These are phyloP conservation scores for Oreochromis tanganicae DNA, from an alignment of 2,113 vertebrate genomes.

Conservation along the genomic window DNA sequence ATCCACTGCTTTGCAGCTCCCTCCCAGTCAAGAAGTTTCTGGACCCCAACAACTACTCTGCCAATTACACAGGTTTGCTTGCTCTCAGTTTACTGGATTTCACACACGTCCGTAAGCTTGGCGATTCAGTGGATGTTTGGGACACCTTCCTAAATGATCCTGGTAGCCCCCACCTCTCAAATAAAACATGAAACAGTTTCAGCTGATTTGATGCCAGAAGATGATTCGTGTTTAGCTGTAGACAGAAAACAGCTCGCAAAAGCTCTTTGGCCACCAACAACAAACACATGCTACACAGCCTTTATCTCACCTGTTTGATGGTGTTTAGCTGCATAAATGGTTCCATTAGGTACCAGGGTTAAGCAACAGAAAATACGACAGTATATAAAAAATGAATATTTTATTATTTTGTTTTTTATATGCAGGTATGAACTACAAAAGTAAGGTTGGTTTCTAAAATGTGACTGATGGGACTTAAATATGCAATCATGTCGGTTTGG, in stretches of 20 bases:
- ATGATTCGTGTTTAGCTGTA: not conserved
- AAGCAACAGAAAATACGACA: not conserved
- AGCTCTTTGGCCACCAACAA: not conserved
- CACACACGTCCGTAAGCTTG: not conserved
- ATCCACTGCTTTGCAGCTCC: conserved; percentile 85
- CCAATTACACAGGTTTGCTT: conserved; percentile 87
- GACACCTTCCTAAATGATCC: not conserved
- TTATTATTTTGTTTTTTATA: not conserved
- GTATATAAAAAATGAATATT: not conserved
- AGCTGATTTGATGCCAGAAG: not conserved
- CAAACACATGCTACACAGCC: not conserved
- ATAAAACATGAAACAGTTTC: fast-evolving
- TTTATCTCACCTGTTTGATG: not conserved
- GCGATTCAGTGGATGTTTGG: not conserved
- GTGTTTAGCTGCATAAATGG: not conserved
- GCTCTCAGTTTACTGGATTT: not conserved
- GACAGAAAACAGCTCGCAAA: not conserved
- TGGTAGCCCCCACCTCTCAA: not conserved
- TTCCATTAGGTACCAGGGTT: not conserved
- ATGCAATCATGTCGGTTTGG: not conserved
- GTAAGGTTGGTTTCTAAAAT: not conserved
- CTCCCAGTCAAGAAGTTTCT: conserved; percentile 92
- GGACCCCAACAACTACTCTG: conserved; percentile 91
- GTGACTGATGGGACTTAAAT: not conserved
- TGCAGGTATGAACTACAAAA: not conserved